A percentile compares a stretch with the other conserved stretches of the same genome.
Conservation (phyloP, 2,797 vertebrate genomes). For the Anabacerthia variegaticeps region DNA sequence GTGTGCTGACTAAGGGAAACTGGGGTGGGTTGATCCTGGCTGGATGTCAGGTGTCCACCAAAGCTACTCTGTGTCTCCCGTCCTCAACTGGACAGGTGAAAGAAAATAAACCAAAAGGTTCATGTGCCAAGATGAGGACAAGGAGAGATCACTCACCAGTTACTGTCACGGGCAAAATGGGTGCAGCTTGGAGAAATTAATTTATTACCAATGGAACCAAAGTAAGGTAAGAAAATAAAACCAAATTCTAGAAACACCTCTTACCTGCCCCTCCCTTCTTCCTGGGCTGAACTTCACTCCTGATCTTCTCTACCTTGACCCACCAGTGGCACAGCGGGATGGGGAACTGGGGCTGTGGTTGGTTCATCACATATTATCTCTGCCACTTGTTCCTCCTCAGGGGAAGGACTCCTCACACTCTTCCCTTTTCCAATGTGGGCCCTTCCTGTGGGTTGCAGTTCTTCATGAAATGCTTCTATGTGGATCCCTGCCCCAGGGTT, state of each 20-base stretch:
- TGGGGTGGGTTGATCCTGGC: not conserved
- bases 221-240: not conserved
- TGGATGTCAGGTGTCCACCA: not conserved
- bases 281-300: not conserved
- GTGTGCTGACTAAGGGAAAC: not conserved
- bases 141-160: not conserved
- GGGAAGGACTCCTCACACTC: not conserved
- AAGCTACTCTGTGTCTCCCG: not conserved
- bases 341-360: not conserved
- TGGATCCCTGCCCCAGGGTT: accelerated
- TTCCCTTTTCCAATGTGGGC: not conserved
- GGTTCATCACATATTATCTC: not conserved
- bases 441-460: not conserved
- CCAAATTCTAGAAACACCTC: not conserved
- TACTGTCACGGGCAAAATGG: not conserved
- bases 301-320: not conserved
- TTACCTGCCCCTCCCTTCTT: accelerated
- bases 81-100: not conserved
- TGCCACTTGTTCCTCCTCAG: not conserved
- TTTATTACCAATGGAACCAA: not conserved
- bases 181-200: not conserved
- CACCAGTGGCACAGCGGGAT: accelerated
- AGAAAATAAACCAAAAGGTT: not conserved
- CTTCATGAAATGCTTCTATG: not conserved
- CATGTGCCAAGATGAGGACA: not conserved